Percentiles rank a stretch among this genome's conserved stretches.
Conservation (phyloP, 2,888 invertebrate species). For the Eupithecia subumbrata region DNA sequence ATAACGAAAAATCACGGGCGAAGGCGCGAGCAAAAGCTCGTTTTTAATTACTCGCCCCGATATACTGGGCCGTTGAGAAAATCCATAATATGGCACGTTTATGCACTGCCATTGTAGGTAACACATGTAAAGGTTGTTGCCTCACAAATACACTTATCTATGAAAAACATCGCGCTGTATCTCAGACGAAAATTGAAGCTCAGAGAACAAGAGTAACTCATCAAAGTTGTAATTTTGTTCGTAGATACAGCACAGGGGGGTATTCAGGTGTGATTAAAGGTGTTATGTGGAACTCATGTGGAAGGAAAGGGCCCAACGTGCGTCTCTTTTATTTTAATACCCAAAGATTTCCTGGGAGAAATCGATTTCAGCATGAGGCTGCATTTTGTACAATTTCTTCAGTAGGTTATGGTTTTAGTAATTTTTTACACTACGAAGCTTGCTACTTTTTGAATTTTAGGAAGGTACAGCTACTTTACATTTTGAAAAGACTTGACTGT, state of each 20-base stretch:
- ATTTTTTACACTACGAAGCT: not conserved
- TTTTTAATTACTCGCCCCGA: not conserved
- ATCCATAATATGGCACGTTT: not conserved
- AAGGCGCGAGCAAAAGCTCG: not conserved
- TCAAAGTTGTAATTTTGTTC: slow-evolving; percentile 65
- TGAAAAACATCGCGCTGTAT: slow-evolving; percentile 30
- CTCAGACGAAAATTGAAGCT: slow-evolving; percentile 47
- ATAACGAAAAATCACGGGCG: not conserved
- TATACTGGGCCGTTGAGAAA: not conserved
- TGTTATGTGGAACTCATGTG: not conserved
- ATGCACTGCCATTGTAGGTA: not conserved
- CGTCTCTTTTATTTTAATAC: not conserved
- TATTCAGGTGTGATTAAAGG: slow-evolving; percentile 16
- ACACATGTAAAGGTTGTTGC: slow-evolving; percentile 7
- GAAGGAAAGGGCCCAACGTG: not conserved
- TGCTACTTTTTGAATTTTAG: not conserved
- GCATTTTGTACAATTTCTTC: not conserved
- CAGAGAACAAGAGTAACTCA: slow-evolving; percentile 51
- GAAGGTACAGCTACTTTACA: not conserved
- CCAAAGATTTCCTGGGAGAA: not conserved
- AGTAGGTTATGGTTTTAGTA: not conserved
- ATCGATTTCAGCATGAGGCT: not conserved
- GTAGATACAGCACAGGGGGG: slow-evolving; percentile 36
- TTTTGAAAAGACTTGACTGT: not conserved
- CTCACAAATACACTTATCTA: not conserved